Percentiles rank a stretch among this genome's conserved stretches.
phyloP scores from a whole-genome alignment of 2,113 vertebrate genomes.

The Hypocryptadius cinnamomeus region DNA sequence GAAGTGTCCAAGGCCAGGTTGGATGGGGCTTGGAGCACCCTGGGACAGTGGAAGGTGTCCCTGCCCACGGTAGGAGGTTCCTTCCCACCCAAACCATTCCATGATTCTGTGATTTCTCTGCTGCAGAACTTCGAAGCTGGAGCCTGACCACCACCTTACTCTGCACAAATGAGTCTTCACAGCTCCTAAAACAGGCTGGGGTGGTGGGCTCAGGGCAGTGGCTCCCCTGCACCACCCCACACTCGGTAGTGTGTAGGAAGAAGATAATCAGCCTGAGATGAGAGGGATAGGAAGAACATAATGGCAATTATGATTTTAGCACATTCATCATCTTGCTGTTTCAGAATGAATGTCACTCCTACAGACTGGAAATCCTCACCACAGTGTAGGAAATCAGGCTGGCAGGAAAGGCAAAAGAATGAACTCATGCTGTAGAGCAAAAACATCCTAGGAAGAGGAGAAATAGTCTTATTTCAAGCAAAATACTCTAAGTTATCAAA shows the following conservation, averaged over 20 bases:
- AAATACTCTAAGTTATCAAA: background rate
- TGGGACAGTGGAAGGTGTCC: background rate
- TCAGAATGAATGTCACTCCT: background rate
- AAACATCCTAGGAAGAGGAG: background rate
- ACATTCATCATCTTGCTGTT: background rate
- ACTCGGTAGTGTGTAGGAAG: background rate
- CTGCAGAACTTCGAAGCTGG: background rate
- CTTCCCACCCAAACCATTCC: background rate
- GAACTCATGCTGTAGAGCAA: background rate
- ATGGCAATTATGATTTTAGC: background rate
- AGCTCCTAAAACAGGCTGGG: background rate
- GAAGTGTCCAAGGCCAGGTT: rapidly evolving
- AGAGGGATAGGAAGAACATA: background rate
- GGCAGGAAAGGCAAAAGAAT: background rate
- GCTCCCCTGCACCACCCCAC: background rate
- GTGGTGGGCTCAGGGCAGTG: background rate
- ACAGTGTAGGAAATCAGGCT: background rate
- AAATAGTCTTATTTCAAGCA: background rate
- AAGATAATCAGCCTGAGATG: background rate
- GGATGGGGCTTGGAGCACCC: rapidly evolving
- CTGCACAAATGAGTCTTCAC: background rate
- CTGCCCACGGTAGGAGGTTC: background rate
- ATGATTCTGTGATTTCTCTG: background rate
- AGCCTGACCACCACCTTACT: background rate
- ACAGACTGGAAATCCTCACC: background rate